Evolutionary conservation across 2,797 vertebrate genomes (phyloP).

Genomic region (Pseudopleuronectes americanus): DNA sequence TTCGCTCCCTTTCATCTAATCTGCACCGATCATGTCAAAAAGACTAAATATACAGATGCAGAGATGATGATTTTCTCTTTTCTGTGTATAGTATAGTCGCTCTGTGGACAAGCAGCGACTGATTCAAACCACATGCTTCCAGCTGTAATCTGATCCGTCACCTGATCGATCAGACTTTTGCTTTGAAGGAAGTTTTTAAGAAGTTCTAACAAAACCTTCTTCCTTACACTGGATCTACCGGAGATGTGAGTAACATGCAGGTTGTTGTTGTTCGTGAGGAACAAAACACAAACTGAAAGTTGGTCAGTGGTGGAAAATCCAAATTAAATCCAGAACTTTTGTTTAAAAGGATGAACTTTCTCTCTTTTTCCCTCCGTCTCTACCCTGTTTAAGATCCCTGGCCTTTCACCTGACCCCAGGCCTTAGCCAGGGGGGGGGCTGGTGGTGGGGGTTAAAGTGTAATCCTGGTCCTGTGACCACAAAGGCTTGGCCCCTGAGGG

Average conservation of each 20-base stretch:
- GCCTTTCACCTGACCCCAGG: conserved; percentile 85
- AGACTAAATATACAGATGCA: no score
- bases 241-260: conserved; percentile 19
- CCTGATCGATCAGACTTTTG: no score
- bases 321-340: conserved; percentile 50
- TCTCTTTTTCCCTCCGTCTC: conserved; percentile 40
- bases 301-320: conserved; percentile 16
- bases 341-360: conserved; percentile 62
- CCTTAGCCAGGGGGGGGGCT: conserved; percentile 51
- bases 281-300: conserved; percentile 22
- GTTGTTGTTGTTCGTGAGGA: conserved; percentile 23
- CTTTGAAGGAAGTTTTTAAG: not conserved
- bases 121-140: no score
- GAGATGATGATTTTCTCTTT: not conserved
- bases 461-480: conserved; percentile 87
- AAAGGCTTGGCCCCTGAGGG: conserved; percentile 82
- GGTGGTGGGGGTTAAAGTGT: conserved; percentile 82
- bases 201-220: conserved; percentile 9
- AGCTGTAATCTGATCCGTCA: not conserved
- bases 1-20: no score
- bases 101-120: not conserved
- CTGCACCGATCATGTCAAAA: not conserved
- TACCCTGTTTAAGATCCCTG: conserved; percentile 78
- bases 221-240: conserved; percentile 8
- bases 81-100: no score